phyloP scores from a whole-genome alignment of 2,888 invertebrate genomes.

The Chironomus riparius region DNA sequence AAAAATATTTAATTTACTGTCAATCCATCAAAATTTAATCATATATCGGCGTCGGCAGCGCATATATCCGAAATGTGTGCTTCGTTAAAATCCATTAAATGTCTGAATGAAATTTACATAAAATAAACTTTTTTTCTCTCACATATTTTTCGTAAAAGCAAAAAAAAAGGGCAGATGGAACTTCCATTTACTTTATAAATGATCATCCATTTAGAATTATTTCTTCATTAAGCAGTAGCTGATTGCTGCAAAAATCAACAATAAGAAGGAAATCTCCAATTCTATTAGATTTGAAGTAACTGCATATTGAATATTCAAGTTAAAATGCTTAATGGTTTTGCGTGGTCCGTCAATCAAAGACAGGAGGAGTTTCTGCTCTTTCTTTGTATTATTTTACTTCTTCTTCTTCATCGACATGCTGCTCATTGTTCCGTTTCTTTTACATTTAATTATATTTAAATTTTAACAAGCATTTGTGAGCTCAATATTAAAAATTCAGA shows the following conservation, averaged over 20 bases:
- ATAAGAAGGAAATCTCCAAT: no score
- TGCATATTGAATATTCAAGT: no score
- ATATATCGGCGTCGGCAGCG: not conserved
- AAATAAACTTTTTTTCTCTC: not conserved
- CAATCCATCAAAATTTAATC: constrained; percentile 26
- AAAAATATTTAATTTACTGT: constrained; percentile 26
- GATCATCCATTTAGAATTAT: not conserved
- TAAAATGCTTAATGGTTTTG: not conserved
- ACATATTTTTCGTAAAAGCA: not conserved
- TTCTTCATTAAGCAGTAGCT: not conserved
- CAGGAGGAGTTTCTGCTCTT: not conserved
- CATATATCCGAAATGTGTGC: constrained; percentile 16
- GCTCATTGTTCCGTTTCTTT: no score
- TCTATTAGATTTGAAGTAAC: no score
- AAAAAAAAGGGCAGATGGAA: constrained; percentile 18
- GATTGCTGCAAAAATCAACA: not conserved
- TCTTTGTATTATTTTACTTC: not conserved
- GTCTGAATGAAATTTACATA: constrained; percentile 20
- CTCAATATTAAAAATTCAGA: no score
- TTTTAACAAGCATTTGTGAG: no score
- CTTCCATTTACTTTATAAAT: not conserved
- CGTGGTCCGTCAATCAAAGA: not conserved
- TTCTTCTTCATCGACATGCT: not conserved
- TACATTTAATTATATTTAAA: no score
- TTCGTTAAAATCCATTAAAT: constrained; percentile 23